Base-by-base conservation (phyloP, 2,888 invertebrate species). In the Smittia aterrima region DNA sequence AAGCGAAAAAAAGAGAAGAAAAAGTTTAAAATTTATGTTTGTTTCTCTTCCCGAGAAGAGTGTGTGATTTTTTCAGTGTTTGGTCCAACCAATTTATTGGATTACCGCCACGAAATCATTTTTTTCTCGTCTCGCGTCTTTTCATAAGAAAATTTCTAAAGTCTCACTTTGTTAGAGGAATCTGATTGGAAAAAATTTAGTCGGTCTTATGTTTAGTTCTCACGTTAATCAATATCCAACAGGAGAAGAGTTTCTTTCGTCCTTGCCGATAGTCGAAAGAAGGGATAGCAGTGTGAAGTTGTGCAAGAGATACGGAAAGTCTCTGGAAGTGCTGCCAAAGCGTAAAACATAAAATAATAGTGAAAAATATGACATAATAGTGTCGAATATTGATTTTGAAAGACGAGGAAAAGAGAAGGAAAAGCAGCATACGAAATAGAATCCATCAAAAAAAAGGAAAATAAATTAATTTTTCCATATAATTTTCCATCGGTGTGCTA, bases 341-440 rank as follows among this genome's bases (percentile, higher is more conserved):
- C 47, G 11, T 47, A 47, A 47, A 47, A 7, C 38, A 7, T n/a
- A 13, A 11, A n/a, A 16, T 6, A 47, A 47, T 47, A 47, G 47
- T n/a, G 47, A 11, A n/a, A 47, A 47, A 58, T 58, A 47, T 68
- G 68, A 68, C 68, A 68, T 68, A 68, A 68, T 25, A 66, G 47
- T 47, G 68, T 47, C 66, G 66, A 66, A 38, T 66, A 66, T 66
- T 32, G 66, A 66, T 66, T 66, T 66, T 38, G 22, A 22, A 67
- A 20, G n/a, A 18, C 16, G 9, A 20, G 67, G 32, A 66, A 66
- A 38, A 38, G 16, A 66, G 32, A 66, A 32, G 32, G 32, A 66
- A 16, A 68, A 47, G 24, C 40, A 24, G 68, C 32, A 40, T 22
- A 66, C 40, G 53, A 53, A 62, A 62, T 62, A 62, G 24, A 47